Evolutionary conservation across 2,888 invertebrate genomes (phyloP).

Genomic region (Autographa gamma): DNA sequence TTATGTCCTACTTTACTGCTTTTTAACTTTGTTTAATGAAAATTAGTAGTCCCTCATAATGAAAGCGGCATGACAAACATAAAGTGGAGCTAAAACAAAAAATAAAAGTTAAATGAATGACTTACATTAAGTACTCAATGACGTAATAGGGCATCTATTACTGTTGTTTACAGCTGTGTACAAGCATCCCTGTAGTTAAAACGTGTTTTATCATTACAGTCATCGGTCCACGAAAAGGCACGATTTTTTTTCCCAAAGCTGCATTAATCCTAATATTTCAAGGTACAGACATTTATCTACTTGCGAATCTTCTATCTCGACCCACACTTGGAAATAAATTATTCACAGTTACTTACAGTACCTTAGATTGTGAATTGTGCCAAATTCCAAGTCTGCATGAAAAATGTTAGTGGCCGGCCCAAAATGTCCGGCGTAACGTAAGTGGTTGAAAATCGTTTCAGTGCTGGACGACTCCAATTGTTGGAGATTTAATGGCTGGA

Average conservation of each 20-base stretch:
- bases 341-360: conserved; percentile 53
- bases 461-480: conserved; percentile 64
- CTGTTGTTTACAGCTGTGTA: not conserved
- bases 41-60: not conserved
- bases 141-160: not conserved
- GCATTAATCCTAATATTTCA: conserved; percentile 57
- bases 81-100: conserved; percentile 2
- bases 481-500: conserved; percentile 68
- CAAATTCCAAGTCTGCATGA: conserved; percentile 63
- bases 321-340: conserved; percentile 56
- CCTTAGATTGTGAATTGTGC: conserved; percentile 57
- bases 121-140: not conserved
- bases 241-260: conserved; percentile 36
- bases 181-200: not conserved
- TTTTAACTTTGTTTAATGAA: not conserved
- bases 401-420: conserved; percentile 67
- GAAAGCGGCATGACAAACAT: not conserved
- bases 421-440: conserved; percentile 66
- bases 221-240: conserved; percentile 16
- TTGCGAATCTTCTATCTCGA: conserved; percentile 57
- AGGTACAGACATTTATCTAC: conserved; percentile 55
- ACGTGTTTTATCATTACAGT: not conserved
- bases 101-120: not conserved
- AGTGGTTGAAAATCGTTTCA: conserved; percentile 74
- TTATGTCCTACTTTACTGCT: not conserved